Evolutionary conservation across 2,797 vertebrate genomes (phyloP).

Genomic region (Aphelocoma californica): DNA sequence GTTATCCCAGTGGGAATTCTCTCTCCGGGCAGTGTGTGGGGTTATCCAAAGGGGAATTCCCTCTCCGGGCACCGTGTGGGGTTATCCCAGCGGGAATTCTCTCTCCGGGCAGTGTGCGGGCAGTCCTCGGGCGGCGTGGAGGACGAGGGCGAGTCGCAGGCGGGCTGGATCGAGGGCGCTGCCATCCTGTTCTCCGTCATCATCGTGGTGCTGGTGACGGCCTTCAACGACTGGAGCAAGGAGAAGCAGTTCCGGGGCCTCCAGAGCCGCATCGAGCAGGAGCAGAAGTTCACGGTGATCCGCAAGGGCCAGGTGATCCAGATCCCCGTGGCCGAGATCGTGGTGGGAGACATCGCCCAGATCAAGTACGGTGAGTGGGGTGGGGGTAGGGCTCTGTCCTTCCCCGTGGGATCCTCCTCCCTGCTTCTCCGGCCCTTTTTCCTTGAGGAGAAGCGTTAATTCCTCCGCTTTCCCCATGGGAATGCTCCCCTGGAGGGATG

Average conservation of each 20-base stretch:
- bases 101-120: slow-evolving; percentile 80
- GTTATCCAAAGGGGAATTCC: too few species aligned
- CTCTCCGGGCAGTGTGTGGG: not conserved
- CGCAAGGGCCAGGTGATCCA: slow-evolving; percentile 97
- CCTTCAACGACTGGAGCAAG: slow-evolving; percentile 99
- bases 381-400: accelerated
- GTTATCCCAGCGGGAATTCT: not conserved
- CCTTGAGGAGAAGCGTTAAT: accelerated
- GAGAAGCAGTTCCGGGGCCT: slow-evolving; percentile 98
- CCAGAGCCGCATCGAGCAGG: slow-evolving; percentile 95
- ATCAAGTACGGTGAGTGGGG: slow-evolving; percentile 92
- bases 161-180: slow-evolving; percentile 96
- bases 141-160: slow-evolving; percentile 90
- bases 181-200: slow-evolving; percentile 95
- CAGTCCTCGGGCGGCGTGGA: slow-evolving; percentile 73
- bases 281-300: slow-evolving; percentile 95
- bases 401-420: not conserved
- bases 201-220: slow-evolving; percentile 95
- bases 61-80: not conserved
- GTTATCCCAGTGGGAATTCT: not conserved
- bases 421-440: not conserved
- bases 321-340: slow-evolving; percentile 93
- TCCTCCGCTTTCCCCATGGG: accelerated
- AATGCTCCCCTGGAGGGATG: accelerated
- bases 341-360: slow-evolving; percentile 96